Conservation (phyloP, 2,888 invertebrate genomes). For the Caenorhabditis wallacei region DNA sequence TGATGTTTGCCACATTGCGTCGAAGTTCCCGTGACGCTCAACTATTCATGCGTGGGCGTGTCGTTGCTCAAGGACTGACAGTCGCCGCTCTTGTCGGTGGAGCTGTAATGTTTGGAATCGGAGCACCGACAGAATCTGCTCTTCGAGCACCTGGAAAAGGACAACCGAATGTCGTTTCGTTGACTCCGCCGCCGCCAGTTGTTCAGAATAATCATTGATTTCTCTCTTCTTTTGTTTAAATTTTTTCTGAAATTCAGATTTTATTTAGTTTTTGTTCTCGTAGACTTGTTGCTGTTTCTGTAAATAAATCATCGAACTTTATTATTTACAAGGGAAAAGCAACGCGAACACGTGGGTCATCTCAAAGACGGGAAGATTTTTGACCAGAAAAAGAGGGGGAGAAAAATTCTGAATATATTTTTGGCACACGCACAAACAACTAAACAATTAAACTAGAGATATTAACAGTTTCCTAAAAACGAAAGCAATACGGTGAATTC, state of each 20-base stretch:
- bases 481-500: conserved; percentile 25
- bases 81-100: conserved; percentile 77
- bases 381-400: conserved; percentile 49
- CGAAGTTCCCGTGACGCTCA: conserved; percentile 75
- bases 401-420: not conserved
- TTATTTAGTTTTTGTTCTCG: too few species aligned
- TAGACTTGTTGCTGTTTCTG: conserved; percentile 16
- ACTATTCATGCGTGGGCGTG: conserved; percentile 78
- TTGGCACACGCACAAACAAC: conserved; percentile 29
- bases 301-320: conserved; percentile 38
- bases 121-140: conserved; percentile 61
- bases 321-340: conserved; percentile 46
- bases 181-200: conserved; percentile 42
- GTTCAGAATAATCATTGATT: conserved; percentile 17
- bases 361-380: too few species aligned
- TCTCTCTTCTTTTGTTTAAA: not conserved
- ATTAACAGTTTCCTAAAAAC: conserved; percentile 15
- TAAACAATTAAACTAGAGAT: conserved; percentile 1
- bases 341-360: conserved; percentile 5
- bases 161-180: conserved; percentile 39
- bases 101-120: conserved; percentile 71
- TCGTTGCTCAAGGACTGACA: conserved; percentile 76
- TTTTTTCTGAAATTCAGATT: too few species aligned
- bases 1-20: conserved; percentile 74
- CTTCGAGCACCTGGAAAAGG: conserved; percentile 52